Percentiles rank a stretch among this genome's conserved stretches.
phyloP scores from a whole-genome alignment of 2,888 invertebrate species.

The Laothoe populi region DNA sequence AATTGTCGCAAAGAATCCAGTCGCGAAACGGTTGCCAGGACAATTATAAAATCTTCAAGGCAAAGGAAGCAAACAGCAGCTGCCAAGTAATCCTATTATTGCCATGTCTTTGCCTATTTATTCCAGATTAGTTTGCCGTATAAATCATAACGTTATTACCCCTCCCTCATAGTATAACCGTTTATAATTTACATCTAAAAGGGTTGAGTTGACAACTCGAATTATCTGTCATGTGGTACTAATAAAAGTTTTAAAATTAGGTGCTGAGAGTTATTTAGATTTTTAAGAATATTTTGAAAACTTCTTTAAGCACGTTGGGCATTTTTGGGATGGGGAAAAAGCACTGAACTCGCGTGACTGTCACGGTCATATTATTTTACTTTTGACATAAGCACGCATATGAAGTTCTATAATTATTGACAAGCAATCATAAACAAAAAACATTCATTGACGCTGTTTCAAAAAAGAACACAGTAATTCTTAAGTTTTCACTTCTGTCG shows the following conservation, averaged over 20 bases:
- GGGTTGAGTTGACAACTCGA: slow-evolving; percentile 41
- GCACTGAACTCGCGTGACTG: too few species aligned
- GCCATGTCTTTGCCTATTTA: slow-evolving; percentile 31
- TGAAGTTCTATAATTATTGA: too few species aligned
- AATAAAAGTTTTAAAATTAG: slow-evolving; percentile 32
- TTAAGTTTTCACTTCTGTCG: too few species aligned
- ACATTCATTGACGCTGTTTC: too few species aligned
- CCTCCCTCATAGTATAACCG: slow-evolving; percentile 46
- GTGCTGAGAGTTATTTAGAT: background rate
- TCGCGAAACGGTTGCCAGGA: background rate
- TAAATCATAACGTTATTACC: slow-evolving; percentile 57
- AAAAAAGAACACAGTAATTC: too few species aligned
- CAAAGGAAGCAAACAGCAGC: slow-evolving; percentile 16
- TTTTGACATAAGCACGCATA: too few species aligned
- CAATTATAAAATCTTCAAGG: background rate
- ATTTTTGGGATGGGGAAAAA: too few species aligned
- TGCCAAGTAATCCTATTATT: slow-evolving; percentile 22
- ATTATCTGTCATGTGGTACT: slow-evolving; percentile 43
- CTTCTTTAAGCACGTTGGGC: too few species aligned
- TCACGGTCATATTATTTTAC: too few species aligned
- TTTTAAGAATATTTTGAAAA: too few species aligned
- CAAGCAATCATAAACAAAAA: too few species aligned
- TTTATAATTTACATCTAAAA: slow-evolving; percentile 58
- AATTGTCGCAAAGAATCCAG: background rate
- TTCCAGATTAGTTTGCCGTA: slow-evolving; percentile 36